These are phyloP conservation scores for Mycteria americana DNA, from an alignment of 2,797 vertebrate genomes.

Conservation along the genomic window DNA sequence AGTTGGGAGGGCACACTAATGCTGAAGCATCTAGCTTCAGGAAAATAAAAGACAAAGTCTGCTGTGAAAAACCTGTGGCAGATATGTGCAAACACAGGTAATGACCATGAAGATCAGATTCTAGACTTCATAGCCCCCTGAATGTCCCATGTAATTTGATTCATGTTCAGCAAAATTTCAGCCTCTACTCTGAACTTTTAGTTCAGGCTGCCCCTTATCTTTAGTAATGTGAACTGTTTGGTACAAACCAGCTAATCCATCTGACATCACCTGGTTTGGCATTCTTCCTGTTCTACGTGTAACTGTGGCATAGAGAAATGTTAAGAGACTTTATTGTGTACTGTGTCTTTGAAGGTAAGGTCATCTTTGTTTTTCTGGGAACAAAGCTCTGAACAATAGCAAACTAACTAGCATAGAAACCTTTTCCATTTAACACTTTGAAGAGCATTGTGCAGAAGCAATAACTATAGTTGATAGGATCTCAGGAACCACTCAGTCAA, in stretches of 20 bases:
- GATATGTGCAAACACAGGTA: neutral
- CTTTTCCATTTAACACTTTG: neutral
- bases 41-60: neutral
- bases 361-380: slow-evolving; percentile 6
- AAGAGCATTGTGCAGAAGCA: neutral
- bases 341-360: slow-evolving; percentile 20
- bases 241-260: slow-evolving; percentile 40
- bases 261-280: slow-evolving; percentile 55
- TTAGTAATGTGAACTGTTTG: neutral
- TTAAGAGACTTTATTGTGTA: neutral
- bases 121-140: neutral
- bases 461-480: neutral
- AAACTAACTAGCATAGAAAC: neutral
- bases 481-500: neutral
- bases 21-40: neutral
- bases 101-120: neutral
- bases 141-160: neutral
- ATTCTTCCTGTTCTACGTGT: neutral
- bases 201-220: slow-evolving; percentile 27
- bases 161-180: neutral
- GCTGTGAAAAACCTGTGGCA: neutral
- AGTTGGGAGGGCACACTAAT: neutral
- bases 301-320: neutral
- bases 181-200: neutral
- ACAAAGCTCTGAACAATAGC: neutral